Evolutionary conservation across 2,888 invertebrate genomes (phyloP).

Genomic region (Phymatocera aterrima): DNA sequence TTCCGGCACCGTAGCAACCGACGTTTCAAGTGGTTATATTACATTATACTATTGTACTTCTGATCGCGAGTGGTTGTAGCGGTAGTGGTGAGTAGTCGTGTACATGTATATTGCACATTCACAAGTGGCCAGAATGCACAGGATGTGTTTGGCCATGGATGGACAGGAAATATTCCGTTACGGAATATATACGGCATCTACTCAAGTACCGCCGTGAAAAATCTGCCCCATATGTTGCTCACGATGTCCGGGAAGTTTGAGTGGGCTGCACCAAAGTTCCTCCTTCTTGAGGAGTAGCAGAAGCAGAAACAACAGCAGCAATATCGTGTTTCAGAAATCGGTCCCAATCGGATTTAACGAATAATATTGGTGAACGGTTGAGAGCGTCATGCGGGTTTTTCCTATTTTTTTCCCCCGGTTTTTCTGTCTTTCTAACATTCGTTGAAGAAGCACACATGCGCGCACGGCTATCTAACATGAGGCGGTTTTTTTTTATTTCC

Average conservation of each 20-base stretch:
- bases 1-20: constrained; percentile 8
- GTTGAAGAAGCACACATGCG: not conserved
- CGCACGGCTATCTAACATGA: not conserved
- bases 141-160: too few relatives aligned
- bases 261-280: too few relatives aligned
- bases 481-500: too few relatives aligned
- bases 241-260: not conserved
- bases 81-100: not conserved
- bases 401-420: not conserved
- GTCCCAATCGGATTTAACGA: too few relatives aligned
- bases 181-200: constrained; percentile 60
- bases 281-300: too few relatives aligned
- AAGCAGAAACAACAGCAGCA: not conserved
- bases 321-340: not conserved
- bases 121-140: not conserved
- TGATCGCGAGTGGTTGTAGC: not conserved
- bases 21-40: not conserved
- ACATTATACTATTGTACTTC: not conserved
- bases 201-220: not conserved
- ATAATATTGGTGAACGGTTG: too few relatives aligned
- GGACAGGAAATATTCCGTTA: constrained; percentile 65
- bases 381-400: too few relatives aligned
- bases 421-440: not conserved
- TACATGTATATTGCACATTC: not conserved
- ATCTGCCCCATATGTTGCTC: constrained; percentile 17